These are phyloP conservation scores for Micromys minutus DNA, from an alignment of 2,113 vertebrate species.

Conservation along the genomic window DNA sequence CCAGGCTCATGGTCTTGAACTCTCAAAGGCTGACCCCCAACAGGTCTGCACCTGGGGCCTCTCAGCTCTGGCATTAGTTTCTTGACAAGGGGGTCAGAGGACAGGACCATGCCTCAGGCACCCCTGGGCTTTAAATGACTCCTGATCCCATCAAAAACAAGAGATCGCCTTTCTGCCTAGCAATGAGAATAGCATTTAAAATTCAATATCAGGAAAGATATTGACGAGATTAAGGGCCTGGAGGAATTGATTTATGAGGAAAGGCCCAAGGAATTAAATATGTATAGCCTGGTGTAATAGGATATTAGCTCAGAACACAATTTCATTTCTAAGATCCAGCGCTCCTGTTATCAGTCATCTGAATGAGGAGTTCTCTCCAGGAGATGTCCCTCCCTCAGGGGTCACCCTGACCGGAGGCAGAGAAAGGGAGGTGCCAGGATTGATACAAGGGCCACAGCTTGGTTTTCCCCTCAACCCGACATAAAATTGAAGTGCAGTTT, in stretches of 20 bases:
- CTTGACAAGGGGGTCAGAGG: slow-evolving; percentile 6
- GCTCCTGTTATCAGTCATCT: slow-evolving; percentile 70
- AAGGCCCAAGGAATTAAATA: slow-evolving; percentile 80
- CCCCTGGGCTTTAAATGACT: slow-evolving; percentile 35
- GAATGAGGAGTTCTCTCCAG: not conserved
- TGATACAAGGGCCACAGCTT: not conserved
- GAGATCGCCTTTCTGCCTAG: slow-evolving; percentile 75
- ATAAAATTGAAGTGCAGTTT: slow-evolving; percentile 49
- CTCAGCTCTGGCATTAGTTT: not conserved
- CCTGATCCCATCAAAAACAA: slow-evolving; percentile 61
- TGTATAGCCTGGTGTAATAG: slow-evolving; percentile 80
- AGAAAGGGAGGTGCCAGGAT: not conserved
- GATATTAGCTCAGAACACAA: slow-evolving; percentile 78
- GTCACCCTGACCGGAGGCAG: not conserved
- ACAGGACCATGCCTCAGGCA: not conserved
- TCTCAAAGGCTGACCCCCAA: not conserved
- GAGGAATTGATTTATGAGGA: slow-evolving; percentile 81
- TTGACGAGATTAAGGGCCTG: slow-evolving; percentile 79
- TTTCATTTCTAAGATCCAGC: slow-evolving; percentile 79
- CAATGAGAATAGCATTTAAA: slow-evolving; percentile 81
- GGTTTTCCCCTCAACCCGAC: not conserved
- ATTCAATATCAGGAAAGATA: slow-evolving; percentile 82
- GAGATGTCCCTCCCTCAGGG: slow-evolving; percentile 58
- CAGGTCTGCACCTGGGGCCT: not conserved
- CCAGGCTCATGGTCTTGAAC: not conserved